Evolutionary conservation across 2,113 vertebrate species (phyloP).

Genomic region (Istiophorus platypterus): DNA sequence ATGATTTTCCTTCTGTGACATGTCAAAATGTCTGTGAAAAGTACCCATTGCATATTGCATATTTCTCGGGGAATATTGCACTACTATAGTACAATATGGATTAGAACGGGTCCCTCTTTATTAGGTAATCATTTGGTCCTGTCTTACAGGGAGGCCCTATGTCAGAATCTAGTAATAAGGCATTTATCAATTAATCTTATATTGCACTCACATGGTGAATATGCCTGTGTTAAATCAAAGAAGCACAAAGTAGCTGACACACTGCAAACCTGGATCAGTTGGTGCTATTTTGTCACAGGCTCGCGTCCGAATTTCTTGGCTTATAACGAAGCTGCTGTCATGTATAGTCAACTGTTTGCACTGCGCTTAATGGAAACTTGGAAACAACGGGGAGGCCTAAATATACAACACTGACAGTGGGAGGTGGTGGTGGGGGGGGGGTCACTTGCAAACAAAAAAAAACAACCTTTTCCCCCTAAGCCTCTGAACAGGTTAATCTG

Average conservation of each 20-base stretch:
- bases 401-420: no score
- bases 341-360: background rate
- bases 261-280: background rate
- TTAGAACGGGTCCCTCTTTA: background rate
- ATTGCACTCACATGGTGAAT: background rate
- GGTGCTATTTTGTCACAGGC: background rate
- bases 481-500: background rate
- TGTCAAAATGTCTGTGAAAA: background rate
- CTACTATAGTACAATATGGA: background rate
- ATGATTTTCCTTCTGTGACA: no score
- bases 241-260: background rate
- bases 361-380: background rate
- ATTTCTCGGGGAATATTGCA: no score
- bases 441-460: background rate
- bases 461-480: background rate
- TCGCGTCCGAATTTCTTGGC: background rate
- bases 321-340: background rate
- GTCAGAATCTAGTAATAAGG: background rate
- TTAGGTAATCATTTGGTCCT: background rate
- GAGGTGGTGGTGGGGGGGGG: background rate
- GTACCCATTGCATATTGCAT: background rate
- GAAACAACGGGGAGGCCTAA: background rate
- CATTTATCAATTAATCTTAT: background rate
- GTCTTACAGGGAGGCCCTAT: background rate
- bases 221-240: background rate